These are phyloP conservation scores for Uria lomvia DNA, from an alignment of 2,113 vertebrate genomes.

Conservation along the genomic window DNA sequence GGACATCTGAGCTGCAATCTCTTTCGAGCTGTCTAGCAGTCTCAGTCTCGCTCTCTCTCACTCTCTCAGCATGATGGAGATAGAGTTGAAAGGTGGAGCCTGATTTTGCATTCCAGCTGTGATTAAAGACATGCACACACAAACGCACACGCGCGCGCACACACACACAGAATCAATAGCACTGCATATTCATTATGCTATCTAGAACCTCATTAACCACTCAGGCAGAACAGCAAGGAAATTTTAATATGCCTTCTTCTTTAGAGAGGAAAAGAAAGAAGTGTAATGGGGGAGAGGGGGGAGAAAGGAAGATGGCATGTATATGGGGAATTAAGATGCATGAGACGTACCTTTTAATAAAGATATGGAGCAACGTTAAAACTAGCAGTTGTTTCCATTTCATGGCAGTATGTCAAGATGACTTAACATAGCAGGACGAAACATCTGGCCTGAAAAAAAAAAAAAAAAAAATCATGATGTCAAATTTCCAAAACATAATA, in stretches of 20 bases:
- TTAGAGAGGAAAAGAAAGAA: not conserved
- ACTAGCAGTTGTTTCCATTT: constrained; percentile 72
- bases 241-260: constrained; percentile 66
- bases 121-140: constrained; percentile 76
- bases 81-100: constrained; percentile 83
- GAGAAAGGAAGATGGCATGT: constrained; percentile 7
- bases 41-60: constrained; percentile 76
- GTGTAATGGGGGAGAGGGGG: not conserved
- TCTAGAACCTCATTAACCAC: constrained; percentile 80
- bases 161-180: constrained; percentile 41
- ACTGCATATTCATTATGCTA: constrained; percentile 75
- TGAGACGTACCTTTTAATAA: constrained; percentile 68
- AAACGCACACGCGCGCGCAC: not conserved
- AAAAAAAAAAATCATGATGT: constrained; percentile 2
- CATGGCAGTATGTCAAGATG: constrained; percentile 73
- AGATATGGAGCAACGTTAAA: constrained; percentile 71
- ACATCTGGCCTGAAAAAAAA: constrained; percentile 66
- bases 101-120: constrained; percentile 83
- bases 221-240: constrained; percentile 54
- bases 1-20: constrained; percentile 87
- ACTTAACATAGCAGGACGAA: constrained; percentile 71
- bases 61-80: constrained; percentile 82
- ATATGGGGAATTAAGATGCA: constrained; percentile 71
- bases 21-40: constrained; percentile 86
- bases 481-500: constrained; percentile 65